Evolutionary conservation across 2,888 invertebrate genomes (phyloP).

Genomic region (Pheosia gnoma): DNA sequence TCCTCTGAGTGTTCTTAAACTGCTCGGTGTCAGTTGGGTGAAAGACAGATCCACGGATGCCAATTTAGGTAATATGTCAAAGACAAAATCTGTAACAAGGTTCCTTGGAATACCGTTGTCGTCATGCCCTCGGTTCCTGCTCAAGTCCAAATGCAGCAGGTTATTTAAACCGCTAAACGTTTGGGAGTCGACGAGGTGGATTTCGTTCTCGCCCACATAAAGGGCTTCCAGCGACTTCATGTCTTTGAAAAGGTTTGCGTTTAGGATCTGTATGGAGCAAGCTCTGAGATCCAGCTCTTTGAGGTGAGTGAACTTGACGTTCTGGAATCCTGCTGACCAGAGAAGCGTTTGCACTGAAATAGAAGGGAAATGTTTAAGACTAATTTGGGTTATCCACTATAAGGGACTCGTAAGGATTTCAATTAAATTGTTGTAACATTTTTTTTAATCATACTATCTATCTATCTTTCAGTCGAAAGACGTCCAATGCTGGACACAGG

Average conservation of each 20-base stretch:
- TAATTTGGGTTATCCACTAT: not conserved
- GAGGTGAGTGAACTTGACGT: conserved; percentile 59
- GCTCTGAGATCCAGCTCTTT: conserved; percentile 83
- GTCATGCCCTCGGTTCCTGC: conserved; percentile 61
- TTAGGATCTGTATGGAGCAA: conserved; percentile 78
- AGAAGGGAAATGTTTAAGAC: not conserved
- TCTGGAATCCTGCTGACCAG: conserved; percentile 59
- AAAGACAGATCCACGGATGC: conserved; percentile 63
- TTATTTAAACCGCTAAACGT: conserved; percentile 67
- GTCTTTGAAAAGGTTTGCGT: conserved; percentile 67
- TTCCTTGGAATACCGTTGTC: conserved; percentile 30
- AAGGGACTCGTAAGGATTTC: too few species aligned
- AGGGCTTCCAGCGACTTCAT: conserved; percentile 74
- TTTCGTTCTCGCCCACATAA: conserved; percentile 81
- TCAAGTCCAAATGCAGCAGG: conserved; percentile 81
- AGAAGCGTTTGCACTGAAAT: conserved; percentile 36
- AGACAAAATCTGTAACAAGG: conserved; percentile 41
- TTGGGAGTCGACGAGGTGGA: conserved; percentile 62
- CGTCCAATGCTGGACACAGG: too few species aligned
- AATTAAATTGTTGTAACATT: too few species aligned
- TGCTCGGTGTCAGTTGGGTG: conserved; percentile 48
- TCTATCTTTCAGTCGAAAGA: too few species aligned
- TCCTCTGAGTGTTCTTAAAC: conserved; percentile 40
- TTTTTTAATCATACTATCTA: too few species aligned
- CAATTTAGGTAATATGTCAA: conserved; percentile 45